Percentiles rank a stretch among this genome's conserved stretches.
Evolutionary conservation across 2,113 vertebrate genomes (phyloP).

Genomic region (Cricetomys ansorgei): DNA sequence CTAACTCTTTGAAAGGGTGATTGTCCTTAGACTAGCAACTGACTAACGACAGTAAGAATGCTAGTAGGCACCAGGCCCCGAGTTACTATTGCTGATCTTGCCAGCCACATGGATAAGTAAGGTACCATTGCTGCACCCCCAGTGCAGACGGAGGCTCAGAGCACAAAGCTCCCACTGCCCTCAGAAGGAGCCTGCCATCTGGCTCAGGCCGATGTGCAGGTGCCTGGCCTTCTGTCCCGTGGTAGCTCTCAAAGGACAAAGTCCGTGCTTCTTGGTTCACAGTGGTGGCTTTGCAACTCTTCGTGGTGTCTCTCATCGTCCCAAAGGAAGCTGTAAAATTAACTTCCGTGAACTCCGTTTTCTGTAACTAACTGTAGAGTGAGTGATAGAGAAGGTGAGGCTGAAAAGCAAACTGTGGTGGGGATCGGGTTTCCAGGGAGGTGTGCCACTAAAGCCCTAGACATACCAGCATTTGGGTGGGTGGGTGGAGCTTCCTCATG

Average conservation of each 20-base stretch:
- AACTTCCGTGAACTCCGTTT: neutral
- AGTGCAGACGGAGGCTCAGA: neutral
- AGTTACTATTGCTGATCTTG: neutral
- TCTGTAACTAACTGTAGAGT: neutral
- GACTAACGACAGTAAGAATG: neutral
- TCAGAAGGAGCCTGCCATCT: neutral
- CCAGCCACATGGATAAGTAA: neutral
- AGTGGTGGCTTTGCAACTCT: neutral
- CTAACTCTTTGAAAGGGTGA: neutral
- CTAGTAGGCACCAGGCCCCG: neutral
- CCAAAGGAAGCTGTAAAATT: neutral
- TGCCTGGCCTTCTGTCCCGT: neutral
- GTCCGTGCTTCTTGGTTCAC: neutral
- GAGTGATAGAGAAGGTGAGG: neutral
- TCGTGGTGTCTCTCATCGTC: neutral
- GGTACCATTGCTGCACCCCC: neutral
- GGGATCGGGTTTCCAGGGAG: neutral
- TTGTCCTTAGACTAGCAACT: neutral
- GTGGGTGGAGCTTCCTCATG: neutral
- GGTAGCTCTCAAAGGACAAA: neutral
- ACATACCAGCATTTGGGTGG: neutral
- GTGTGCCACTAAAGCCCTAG: neutral
- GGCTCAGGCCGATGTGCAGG: neutral
- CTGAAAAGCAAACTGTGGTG: neutral
- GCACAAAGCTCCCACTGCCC: neutral